Base-by-base conservation (phyloP, 2,888 invertebrate species). In the Drosophila cracens region DNA sequence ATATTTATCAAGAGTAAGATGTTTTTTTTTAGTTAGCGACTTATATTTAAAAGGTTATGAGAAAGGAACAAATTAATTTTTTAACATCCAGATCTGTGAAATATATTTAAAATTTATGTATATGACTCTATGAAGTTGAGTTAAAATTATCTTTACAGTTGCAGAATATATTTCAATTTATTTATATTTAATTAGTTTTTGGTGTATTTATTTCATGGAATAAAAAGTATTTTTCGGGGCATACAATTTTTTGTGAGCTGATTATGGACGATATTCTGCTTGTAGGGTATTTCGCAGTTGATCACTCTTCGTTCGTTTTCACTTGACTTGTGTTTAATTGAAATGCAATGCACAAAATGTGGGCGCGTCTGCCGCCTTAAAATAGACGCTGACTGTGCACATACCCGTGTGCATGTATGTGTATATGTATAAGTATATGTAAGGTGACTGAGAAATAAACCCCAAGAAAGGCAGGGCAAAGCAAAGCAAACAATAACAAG, bases 301-400 rank as follows among this genome's bases (percentile, higher is more conserved):
- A 13, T 25, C 11, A 13, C 6, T 18, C 2, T 18, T 11, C 7
- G 11, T 10, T 13, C 0, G 2, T 43, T 57, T 48, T 29, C 7
- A 31, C 36, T 60, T 29, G 52, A 34, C 40, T 63, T 56, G 40
- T 16, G 43, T 66, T 75, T 73, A 73, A 78, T 75, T 81, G 70
- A 78, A 80, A 83, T 83, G 78, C 82, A 83, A 61, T 71, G 74
- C 67, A 76, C 72, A 77, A 73, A 62, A 72, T 53, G 58, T 70
- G 74, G 77, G 72, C 72, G 68, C 71, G 79, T 43, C 40, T 13
- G 48, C 48, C 40, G 65, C 53, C 65, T 33, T 46, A 65, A 77
- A 73, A 61, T 67, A 81, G 18, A 63, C 61, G 82, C 79, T 81
- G 78, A 81, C 82, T 77, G 57, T 52, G 81, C 74, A 81, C 70